These are phyloP conservation scores for Sitta europaea DNA, from an alignment of 2,113 vertebrate species.

Conservation along the genomic window DNA sequence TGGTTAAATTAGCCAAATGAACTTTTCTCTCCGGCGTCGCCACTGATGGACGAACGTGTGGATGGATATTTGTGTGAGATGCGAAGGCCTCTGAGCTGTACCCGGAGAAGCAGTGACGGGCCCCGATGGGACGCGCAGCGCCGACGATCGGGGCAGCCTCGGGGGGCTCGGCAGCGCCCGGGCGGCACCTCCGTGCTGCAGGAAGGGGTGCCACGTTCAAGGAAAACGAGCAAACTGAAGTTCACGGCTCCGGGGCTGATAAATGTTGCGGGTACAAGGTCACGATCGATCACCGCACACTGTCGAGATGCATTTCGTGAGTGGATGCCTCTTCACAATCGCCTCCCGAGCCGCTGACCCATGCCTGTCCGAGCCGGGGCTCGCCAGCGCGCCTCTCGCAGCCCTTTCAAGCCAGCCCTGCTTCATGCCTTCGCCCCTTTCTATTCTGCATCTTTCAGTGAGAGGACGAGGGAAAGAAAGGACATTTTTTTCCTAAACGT, in stretches of 20 bases:
- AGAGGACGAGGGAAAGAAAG: constrained; percentile 65
- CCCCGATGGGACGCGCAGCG: background rate
- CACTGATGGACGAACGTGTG: background rate
- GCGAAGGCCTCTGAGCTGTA: background rate
- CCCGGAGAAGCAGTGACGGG: background rate
- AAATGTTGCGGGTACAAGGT: constrained; percentile 75
- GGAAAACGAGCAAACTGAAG: constrained; percentile 64
- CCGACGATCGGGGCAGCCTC: background rate
- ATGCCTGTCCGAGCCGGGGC: constrained; percentile 70
- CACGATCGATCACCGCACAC: constrained; percentile 77
- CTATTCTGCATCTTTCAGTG: constrained; percentile 63
- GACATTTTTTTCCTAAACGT: constrained; percentile 64
- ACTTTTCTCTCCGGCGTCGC: constrained; percentile 23
- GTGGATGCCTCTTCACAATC: constrained; percentile 86
- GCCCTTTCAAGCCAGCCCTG: constrained; percentile 72
- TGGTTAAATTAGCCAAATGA: constrained; percentile 64
- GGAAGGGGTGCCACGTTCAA: constrained; percentile 55
- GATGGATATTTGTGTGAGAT: background rate
- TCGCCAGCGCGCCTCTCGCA: constrained; percentile 48
- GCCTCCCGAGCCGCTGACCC: constrained; percentile 77
- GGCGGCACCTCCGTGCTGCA: background rate
- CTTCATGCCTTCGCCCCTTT: constrained; percentile 34
- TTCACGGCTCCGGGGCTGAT: constrained; percentile 67
- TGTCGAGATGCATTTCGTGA: constrained; percentile 88
- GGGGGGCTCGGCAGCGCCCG: background rate